phyloP scores from a whole-genome alignment of 1,140 invertebrate species.

The Trypoxylus dichotomus region DNA sequence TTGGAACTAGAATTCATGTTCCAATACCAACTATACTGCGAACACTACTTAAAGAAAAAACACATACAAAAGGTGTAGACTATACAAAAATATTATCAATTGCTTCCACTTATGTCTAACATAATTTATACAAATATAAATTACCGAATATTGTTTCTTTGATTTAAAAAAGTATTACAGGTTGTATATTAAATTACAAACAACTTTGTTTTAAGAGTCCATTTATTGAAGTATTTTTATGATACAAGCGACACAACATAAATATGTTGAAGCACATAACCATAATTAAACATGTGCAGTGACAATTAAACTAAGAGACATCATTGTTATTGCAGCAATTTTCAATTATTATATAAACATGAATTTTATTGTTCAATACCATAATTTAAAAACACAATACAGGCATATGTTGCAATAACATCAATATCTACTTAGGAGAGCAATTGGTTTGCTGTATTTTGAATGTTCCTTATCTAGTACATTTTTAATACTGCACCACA shows the following conservation, averaged over 20 bases:
- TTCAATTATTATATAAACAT: background rate
- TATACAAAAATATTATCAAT: constrained; percentile 95
- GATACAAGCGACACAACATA: constrained; percentile 50
- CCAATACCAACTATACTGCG: constrained; percentile 93
- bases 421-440: constrained; percentile 30
- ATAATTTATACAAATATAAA: constrained; percentile 2
- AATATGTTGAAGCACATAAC: constrained; percentile 45
- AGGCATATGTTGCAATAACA: constrained; percentile 34
- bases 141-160: background rate
- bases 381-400: background rate
- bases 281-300: constrained; percentile 41
- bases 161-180: background rate
- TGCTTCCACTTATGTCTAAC: constrained; percentile 89
- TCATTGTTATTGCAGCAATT: constrained; percentile 32
- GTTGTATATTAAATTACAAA: background rate
- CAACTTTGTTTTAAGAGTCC: background rate
- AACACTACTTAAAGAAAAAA: constrained; percentile 81
- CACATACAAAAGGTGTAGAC: constrained; percentile 82
- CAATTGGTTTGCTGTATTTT: constrained; percentile 1
- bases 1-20: constrained; percentile 92
- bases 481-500: constrained; percentile 8
- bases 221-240: constrained; percentile 46
- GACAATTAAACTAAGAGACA: constrained; percentile 28
- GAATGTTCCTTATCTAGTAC: background rate
- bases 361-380: too few relatives aligned